These are phyloP conservation scores for Pantherophis vulpinus DNA, from an alignment of 2,797 vertebrate genomes.

Conservation along the genomic window DNA sequence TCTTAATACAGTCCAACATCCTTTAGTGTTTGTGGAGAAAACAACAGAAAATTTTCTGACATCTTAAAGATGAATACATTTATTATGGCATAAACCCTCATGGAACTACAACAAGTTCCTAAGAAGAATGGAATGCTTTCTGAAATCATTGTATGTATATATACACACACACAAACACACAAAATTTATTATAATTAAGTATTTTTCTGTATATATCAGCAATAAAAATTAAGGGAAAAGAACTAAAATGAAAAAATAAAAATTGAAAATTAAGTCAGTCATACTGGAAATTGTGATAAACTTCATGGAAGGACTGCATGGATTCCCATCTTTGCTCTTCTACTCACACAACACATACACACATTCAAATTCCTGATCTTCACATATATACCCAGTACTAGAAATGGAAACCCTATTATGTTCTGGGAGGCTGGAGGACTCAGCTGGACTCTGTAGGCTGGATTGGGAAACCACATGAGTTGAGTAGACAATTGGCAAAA, in stretches of 20 bases:
- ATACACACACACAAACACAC: background rate
- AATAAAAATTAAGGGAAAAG: background rate
- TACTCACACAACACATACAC: background rate
- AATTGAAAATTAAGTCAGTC: background rate
- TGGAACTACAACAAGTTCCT: background rate
- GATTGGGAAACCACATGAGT: background rate
- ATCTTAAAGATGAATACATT: background rate
- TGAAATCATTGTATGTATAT: background rate
- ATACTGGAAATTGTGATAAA: background rate
- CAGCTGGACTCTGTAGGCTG: background rate
- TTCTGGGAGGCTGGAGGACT: background rate
- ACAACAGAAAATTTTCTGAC: background rate
- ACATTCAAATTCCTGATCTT: background rate
- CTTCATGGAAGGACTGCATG: background rate
- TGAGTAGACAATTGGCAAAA: background rate
- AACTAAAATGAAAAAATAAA: background rate
- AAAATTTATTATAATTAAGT: background rate
- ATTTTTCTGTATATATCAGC: background rate
- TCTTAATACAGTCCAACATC: background rate
- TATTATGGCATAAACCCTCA: background rate
- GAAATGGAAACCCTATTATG: background rate
- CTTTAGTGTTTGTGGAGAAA: background rate
- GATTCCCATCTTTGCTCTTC: background rate
- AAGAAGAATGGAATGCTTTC: background rate
- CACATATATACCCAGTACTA: background rate